phyloP scores from a whole-genome alignment of 2,113 vertebrate genomes.

The Accipiter cooperii region DNA sequence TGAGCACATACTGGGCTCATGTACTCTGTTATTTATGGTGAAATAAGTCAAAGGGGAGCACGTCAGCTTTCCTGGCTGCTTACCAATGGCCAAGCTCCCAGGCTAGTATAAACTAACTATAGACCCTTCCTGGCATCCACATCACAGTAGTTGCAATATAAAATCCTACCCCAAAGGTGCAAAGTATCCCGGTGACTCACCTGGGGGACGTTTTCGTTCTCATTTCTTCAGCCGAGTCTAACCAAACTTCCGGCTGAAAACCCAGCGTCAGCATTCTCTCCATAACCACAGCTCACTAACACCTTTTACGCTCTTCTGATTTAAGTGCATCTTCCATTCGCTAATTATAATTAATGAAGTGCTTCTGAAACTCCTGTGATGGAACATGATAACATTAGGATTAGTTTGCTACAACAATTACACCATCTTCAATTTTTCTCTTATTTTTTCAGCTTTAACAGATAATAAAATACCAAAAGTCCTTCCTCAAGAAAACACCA shows the following conservation, averaged over 20 bases:
- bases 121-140: neutral
- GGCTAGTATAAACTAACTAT: neutral
- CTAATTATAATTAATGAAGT: constrained; percentile 3
- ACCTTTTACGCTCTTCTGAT: neutral
- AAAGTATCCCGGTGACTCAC: neutral
- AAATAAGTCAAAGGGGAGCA: neutral
- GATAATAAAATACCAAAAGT: neutral
- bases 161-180: neutral
- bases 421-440: neutral
- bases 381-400: neutral
- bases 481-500: neutral
- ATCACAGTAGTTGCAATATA: neutral
- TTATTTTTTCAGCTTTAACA: neutral
- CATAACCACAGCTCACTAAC: neutral
- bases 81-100: neutral
- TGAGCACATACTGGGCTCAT: neutral
- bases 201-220: neutral
- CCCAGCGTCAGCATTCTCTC: neutral
- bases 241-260: neutral
- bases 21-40: neutral
- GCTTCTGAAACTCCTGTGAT: neutral
- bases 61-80: neutral
- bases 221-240: neutral
- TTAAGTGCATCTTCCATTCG: constrained; percentile 18
- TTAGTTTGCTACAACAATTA: neutral